Evolutionary conservation across 2,113 vertebrate species (phyloP), one percentile per base, ranked within the genome.

Genomic region (Sylvia atricapilla): DNA sequence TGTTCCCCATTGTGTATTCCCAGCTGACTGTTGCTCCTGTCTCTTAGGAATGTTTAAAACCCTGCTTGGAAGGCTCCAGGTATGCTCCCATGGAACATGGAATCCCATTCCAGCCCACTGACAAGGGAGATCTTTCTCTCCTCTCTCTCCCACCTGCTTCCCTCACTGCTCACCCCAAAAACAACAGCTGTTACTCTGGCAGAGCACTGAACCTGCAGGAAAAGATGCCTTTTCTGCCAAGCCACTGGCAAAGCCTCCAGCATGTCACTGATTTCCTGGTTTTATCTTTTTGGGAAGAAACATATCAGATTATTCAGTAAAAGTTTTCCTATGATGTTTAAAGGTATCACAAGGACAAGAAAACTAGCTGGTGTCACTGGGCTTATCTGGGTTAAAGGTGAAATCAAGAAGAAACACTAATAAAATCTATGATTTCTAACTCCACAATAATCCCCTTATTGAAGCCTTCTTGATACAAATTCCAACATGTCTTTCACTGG

Each of bases 131-230:
- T 1, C 35, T 59, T 44, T 33, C 35, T 76, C 10, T 53, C 23
- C 37, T 37, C 10, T 37, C 37, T 37, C 37, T 37, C 10, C 19
- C 46, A 30, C 35, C 64, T 44, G 15, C 31, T 41, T 11, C 3
- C 62, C 22, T 10, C 4, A 1, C 10, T 59, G 8, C 33, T 68
- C 17, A 7, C 18, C 55, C 21, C 44, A 9, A 2, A 24, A 33
- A 0, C 33, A 44, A 0, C 35, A 13, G 6, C 6, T 11, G 1
- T 15, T 6, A 0, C 16, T 35, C 27, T 58, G n/a, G 59, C 53
- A 33, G 9, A 47, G 37, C 37, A 24, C 23, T 14, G 7, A 56
- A 19, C 8, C 46, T 19, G 41, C 67, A 39, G n/a, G 31, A 8
- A 33, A 44, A 68, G 27, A 10, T 12, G 60, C 19, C 28, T 4